phyloP scores from a whole-genome alignment of 2,113 vertebrate species.

The Numida meleagris region DNA sequence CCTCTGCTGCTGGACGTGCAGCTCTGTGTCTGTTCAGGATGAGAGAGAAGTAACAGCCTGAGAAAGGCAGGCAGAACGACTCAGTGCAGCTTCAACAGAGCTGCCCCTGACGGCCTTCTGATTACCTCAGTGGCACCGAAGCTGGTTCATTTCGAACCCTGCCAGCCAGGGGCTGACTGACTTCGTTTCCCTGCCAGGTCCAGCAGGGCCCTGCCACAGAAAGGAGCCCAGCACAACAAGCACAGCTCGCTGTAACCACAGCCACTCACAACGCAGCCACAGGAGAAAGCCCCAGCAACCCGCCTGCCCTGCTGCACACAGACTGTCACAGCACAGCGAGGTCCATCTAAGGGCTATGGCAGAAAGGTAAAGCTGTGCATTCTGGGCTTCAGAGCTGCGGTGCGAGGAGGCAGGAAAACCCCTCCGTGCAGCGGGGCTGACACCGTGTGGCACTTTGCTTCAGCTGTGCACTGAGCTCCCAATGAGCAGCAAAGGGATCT shows the following conservation, averaged over 20 bases:
- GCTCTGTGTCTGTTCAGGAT: not conserved
- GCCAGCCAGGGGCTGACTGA: not conserved
- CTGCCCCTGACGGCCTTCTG: not conserved
- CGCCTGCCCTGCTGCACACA: not conserved
- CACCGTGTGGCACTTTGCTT: slow-evolving; percentile 32
- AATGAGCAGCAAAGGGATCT: rapidly evolving
- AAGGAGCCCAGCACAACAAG: rapidly evolving
- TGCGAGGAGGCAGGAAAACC: not conserved
- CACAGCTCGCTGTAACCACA: rapidly evolving
- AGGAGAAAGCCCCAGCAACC: not conserved
- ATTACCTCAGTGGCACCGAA: not conserved
- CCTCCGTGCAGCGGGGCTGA: slow-evolving; percentile 39
- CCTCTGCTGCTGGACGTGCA: not conserved
- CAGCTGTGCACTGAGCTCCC: not conserved
- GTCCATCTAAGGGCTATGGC: not conserved
- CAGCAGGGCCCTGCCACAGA: not conserved
- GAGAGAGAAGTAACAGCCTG: not conserved
- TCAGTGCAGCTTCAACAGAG: not conserved
- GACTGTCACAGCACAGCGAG: not conserved
- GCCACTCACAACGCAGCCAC: not conserved
- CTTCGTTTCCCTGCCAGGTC: not conserved
- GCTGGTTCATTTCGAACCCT: not conserved
- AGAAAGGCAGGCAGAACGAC: not conserved
- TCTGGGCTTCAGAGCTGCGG: not conserved
- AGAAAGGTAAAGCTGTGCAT: not conserved